Base-by-base conservation (phyloP, 2,888 invertebrate species). In the Teleogryllus oceanicus region DNA sequence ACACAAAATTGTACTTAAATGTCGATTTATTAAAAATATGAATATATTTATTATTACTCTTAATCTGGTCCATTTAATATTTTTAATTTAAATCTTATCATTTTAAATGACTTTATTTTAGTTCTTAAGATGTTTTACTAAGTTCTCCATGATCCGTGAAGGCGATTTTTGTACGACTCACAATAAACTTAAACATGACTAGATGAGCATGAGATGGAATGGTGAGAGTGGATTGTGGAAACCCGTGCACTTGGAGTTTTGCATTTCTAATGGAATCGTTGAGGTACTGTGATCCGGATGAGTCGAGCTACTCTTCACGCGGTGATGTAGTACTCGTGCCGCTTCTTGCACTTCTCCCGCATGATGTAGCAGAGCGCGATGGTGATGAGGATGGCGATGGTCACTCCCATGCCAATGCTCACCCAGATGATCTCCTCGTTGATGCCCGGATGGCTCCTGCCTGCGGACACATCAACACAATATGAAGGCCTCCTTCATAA, bases 371-470 rank as follows among this genome's bases (percentile, higher is more conserved):
- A 94, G 18, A 95, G 88, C 0, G 95, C 94, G 84, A 95, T 93
- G 49, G 93, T 93, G 86, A 95, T 95, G 79, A 95, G 89, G 5
- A 95, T 89, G 11, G 92, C 93, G 84, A 95, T 95, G 80, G 94
- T 92, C 83, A 94, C 92, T 62, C 94, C 94, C 94, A 94, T 94
- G 79, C 94, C 94, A 86, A 95, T 94, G 88, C 94, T 94, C 85
- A 94, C 94, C 94, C 94, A 95, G 86, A 95, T 95, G 84, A 95
- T 94, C 87, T 94, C 94, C 86, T 95, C 94, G 87, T 95, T 95
- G 87, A 95, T 93, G 81, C 94, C 94, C 84, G 93, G 93, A 85
- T 94, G 93, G 49, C 93, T 93, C 84, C 93, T 92, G 80, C 94
- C 95, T 94, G 90, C 21, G 62, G 62, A 62, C 16, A 62, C 4